These are phyloP conservation scores for Alsophila aescularia DNA, from an alignment of 2,888 invertebrate genomes.

Conservation along the genomic window DNA sequence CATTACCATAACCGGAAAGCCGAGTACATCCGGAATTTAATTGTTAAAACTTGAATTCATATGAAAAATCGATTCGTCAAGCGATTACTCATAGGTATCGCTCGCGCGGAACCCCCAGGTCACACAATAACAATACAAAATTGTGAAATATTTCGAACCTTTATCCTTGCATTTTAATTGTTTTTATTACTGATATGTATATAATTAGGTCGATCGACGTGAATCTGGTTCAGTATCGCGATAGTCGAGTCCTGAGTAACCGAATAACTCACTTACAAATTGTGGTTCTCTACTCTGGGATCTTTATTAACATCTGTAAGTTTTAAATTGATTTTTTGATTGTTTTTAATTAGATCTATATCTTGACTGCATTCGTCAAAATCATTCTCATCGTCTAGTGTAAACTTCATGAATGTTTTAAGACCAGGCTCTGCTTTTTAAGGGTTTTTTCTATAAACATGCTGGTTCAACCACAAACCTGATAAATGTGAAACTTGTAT, in stretches of 20 bases:
- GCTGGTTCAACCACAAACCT: no score
- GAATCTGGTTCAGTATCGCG: conserved; percentile 45
- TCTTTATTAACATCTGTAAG: not conserved
- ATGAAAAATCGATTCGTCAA: conserved; percentile 1
- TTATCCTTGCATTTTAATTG: conserved; percentile 53
- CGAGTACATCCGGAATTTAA: not conserved
- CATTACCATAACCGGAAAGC: not conserved
- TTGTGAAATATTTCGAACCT: conserved; percentile 56
- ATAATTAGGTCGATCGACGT: conserved; percentile 47
- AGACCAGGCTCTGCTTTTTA: no score
- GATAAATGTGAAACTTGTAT: no score
- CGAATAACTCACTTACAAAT: no score
- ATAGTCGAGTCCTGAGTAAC: conserved; percentile 10
- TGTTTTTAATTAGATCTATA: no score
- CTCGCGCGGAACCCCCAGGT: conserved; percentile 39
- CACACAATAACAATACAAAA: conserved; percentile 46
- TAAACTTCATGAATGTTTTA: no score
- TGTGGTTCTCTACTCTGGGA: not conserved
- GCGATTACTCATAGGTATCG: conserved; percentile 23
- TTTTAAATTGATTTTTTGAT: no score
- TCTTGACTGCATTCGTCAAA: no score
- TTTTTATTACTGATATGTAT: conserved; percentile 43
- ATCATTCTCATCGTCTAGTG: no score
- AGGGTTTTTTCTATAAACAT: no score
- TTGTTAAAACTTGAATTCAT: not conserved